These are phyloP conservation scores for Tiliacea aurago DNA, from an alignment of 2,888 invertebrate genomes.

Conservation along the genomic window DNA sequence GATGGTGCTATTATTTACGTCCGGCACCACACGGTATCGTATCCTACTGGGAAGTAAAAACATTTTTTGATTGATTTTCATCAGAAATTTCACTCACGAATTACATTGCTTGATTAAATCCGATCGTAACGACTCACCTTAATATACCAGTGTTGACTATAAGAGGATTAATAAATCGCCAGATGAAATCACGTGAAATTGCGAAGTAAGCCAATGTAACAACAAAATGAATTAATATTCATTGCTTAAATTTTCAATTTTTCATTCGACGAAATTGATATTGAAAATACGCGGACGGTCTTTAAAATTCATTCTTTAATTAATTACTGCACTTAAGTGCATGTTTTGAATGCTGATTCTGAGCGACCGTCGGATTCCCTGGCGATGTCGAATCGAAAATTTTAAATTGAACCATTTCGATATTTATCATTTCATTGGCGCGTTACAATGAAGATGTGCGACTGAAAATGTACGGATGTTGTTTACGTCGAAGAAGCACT, in stretches of 20 bases:
- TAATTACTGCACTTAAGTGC: too few species aligned
- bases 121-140: conserved; percentile 24
- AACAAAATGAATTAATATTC: conserved; percentile 52
- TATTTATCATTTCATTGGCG: conserved; percentile 15
- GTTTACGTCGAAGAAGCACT: not conserved
- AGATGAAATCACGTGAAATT: conserved; percentile 46
- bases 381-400: conserved; percentile 19
- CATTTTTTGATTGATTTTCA: not conserved
- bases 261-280: conserved; percentile 49
- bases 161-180: conserved; percentile 55
- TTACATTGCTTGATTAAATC: conserved; percentile 45
- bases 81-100: conserved; percentile 31
- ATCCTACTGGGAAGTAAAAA: not conserved
- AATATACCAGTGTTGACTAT: conserved; percentile 40
- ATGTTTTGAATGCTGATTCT: conserved; percentile 48
- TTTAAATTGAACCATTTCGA: conserved; percentile 35
- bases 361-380: conserved; percentile 1
- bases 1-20: too few species aligned
- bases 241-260: conserved; percentile 49
- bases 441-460: not conserved
- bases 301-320: conserved; percentile 59
- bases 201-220: conserved; percentile 49
- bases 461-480: not conserved
- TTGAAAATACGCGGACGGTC: conserved; percentile 49
- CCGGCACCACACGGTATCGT: too few species aligned